Conservation (phyloP, 2,888 invertebrate genomes). For the Spicauda simplicius region DNA sequence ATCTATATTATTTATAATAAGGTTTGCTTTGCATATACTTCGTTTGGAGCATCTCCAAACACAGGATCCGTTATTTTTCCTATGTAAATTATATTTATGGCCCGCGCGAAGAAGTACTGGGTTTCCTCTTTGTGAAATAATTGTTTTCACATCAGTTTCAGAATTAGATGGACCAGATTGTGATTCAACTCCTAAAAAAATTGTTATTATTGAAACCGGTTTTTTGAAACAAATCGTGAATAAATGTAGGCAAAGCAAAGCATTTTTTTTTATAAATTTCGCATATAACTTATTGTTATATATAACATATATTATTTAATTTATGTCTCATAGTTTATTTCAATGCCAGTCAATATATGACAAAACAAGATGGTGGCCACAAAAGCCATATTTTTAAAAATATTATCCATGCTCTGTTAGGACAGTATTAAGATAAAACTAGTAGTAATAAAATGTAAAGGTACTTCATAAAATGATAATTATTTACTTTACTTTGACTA, state of each 20-base stretch:
- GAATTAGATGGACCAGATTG: too few relatives aligned
- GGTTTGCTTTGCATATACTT: slow-evolving; percentile 20
- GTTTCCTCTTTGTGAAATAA: slow-evolving; percentile 24
- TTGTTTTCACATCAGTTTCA: too few relatives aligned
- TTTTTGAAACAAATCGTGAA: too few relatives aligned
- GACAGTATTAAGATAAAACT: slow-evolving; percentile 24
- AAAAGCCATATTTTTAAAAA: too few relatives aligned
- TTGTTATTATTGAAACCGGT: too few relatives aligned
- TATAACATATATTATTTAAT: slow-evolving; percentile 4
- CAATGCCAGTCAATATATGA: slow-evolving; percentile 21
- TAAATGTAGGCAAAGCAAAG: too few relatives aligned
- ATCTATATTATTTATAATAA: slow-evolving; percentile 24
- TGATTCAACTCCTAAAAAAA: too few relatives aligned
- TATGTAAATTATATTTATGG: slow-evolving; percentile 33
- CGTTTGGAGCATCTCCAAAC: slow-evolving; percentile 32
- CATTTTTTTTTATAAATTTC: too few relatives aligned
- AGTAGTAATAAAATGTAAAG: slow-evolving; percentile 28
- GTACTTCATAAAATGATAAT: too few relatives aligned
- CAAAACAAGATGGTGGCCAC: slow-evolving; percentile 17
- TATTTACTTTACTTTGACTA: slow-evolving; percentile 26
- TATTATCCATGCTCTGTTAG: too few relatives aligned
- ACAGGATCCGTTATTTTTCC: slow-evolving; percentile 26
- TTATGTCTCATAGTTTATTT: slow-evolving; percentile 25
- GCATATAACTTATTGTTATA: too few relatives aligned
- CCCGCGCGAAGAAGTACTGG: slow-evolving; percentile 28